A percentile compares a stretch with the other conserved stretches of the same genome.
Conservation (phyloP, 2,888 invertebrate species). For the Nomada ferruginata region DNA sequence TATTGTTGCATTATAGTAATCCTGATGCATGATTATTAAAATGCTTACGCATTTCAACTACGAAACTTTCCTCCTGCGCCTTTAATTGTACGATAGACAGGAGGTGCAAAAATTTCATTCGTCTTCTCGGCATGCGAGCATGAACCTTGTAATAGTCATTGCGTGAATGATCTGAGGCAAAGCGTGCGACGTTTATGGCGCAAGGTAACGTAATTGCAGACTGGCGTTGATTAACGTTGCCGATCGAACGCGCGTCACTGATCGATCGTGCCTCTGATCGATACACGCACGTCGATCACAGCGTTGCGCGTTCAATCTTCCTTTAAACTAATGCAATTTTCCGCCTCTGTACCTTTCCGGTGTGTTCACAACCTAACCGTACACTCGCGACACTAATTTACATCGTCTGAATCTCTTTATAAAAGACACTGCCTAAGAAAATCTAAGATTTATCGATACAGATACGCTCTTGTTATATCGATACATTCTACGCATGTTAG, state of each 20-base stretch:
- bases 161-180: slow-evolving; percentile 47
- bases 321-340: slow-evolving; percentile 27
- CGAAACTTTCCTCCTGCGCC: too few relatives aligned
- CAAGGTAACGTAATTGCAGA: slow-evolving; percentile 44
- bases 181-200: slow-evolving; percentile 45
- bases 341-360: neutral
- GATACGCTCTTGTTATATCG: too few relatives aligned
- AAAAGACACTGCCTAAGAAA: too few relatives aligned
- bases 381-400: slow-evolving; percentile 3
- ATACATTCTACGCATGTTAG: too few relatives aligned
- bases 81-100: too few relatives aligned
- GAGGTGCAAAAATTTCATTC: too few relatives aligned
- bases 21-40: too few relatives aligned
- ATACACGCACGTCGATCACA: slow-evolving; percentile 18
- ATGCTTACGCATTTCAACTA: too few relatives aligned
- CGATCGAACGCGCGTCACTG: slow-evolving; percentile 47
- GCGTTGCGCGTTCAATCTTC: slow-evolving; percentile 17
- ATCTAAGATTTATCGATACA: too few relatives aligned
- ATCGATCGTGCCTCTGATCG: slow-evolving; percentile 42
- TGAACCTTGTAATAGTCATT: slow-evolving; percentile 38
- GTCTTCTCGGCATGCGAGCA: too few relatives aligned
- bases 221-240: slow-evolving; percentile 54
- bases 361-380: neutral
- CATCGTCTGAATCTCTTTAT: too few relatives aligned
- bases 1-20: too few relatives aligned